These are phyloP conservation scores for Drosophila repleta DNA, from an alignment of 1,140 invertebrate genomes.

Conservation along the genomic window DNA sequence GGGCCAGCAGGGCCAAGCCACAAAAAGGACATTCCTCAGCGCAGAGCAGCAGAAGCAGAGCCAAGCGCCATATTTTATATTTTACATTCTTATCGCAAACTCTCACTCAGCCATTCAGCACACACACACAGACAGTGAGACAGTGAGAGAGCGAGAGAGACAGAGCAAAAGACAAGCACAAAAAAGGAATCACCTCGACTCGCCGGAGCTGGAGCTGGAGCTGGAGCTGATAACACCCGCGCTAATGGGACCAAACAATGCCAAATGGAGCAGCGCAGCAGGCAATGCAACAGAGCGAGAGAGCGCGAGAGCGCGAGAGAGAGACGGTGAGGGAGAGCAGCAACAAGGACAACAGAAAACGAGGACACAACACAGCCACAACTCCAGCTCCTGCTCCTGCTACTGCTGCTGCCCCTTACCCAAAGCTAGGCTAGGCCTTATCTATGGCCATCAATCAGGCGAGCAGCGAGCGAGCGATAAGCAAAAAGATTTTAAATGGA, in stretches of 20 bases:
- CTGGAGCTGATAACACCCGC: conserved; percentile 80
- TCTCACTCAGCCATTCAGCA: conserved; percentile 81
- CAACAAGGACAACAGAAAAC: conserved; percentile 37
- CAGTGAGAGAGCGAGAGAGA: conserved; percentile 1
- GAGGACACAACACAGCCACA: conserved; percentile 35
- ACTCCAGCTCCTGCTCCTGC: neutral
- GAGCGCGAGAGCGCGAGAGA: neutral
- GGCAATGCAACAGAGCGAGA: conserved; percentile 37
- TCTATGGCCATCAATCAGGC: conserved; percentile 84
- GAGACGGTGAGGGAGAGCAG: conserved; percentile 2
- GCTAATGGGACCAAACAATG: conserved; percentile 84
- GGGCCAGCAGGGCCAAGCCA: conserved; percentile 37
- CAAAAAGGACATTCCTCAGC: conserved; percentile 83
- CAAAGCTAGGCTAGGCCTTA: conserved; percentile 73
- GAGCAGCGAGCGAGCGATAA: conserved; percentile 79
- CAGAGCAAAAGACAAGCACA: conserved; percentile 22
- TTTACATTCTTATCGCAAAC: conserved; percentile 84
- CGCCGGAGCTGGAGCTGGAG: conserved; percentile 45
- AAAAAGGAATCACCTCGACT: conserved; percentile 66
- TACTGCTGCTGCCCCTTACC: neutral
- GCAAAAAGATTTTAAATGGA: conserved; percentile 84
- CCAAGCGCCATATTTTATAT: conserved; percentile 82
- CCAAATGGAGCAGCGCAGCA: conserved; percentile 74
- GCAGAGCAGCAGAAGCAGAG: conserved; percentile 37
- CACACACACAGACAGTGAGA: conserved; percentile 18